Percentiles rank a stretch among this genome's conserved stretches.
phyloP scores from a whole-genome alignment of 2,113 vertebrate genomes.

The Heloderma charlesbogerti region DNA sequence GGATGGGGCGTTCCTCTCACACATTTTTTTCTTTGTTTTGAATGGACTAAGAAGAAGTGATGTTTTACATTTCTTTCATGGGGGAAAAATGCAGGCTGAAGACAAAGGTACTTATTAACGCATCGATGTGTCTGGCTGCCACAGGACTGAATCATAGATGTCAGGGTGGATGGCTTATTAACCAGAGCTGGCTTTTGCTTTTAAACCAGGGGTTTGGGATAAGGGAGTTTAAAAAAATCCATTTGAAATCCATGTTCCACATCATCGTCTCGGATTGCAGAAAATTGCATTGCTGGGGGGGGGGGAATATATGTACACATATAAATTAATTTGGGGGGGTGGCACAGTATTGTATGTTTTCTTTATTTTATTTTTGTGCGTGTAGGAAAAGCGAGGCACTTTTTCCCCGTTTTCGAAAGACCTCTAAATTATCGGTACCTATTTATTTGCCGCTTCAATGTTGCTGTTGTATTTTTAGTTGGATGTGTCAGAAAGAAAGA shows the following conservation, averaged over 20 bases:
- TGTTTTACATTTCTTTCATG: background rate
- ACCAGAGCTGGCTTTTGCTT: background rate
- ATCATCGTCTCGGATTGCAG: background rate
- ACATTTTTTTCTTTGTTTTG: constrained; percentile 55
- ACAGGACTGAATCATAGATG: background rate
- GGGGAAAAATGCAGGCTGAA: constrained; percentile 9
- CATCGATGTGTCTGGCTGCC: background rate
- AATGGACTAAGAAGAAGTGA: constrained; percentile 56
- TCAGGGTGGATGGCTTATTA: background rate
- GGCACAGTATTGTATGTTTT: constrained; percentile 72
- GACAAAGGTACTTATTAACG: constrained; percentile 20
- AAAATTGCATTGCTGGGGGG: constrained; percentile 36
- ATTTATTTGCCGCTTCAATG: constrained; percentile 81
- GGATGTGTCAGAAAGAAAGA: constrained; percentile 20
- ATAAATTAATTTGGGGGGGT: background rate
- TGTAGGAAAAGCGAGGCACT: constrained; percentile 68
- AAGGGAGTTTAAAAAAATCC: background rate
- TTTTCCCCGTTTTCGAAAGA: constrained; percentile 40
- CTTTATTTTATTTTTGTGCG: background rate
- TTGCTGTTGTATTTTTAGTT: constrained; percentile 74
- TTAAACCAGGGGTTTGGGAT: background rate
- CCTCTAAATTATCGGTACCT: constrained; percentile 65
- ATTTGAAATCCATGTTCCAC: background rate
- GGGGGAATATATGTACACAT: constrained; percentile 14
- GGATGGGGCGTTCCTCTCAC: constrained; percentile 19